Evolutionary conservation across 2,113 vertebrate species (phyloP).

Genomic region (Protobothrops mucrosquamatus): DNA sequence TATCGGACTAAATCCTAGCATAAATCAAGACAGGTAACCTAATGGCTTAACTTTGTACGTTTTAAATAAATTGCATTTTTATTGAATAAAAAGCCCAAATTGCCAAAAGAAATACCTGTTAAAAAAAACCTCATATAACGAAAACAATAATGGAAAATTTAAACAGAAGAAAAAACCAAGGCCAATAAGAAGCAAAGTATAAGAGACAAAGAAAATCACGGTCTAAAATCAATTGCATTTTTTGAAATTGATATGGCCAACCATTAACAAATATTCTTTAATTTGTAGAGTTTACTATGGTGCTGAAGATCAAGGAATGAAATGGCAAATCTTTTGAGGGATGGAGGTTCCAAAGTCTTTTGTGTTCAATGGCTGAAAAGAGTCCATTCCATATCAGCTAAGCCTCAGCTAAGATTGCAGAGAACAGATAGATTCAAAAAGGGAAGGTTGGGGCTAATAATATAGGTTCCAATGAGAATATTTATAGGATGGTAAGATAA

Average conservation of each 20-base stretch:
- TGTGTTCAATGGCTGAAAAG: neutral
- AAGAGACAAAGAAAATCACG: neutral
- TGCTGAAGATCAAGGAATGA: neutral
- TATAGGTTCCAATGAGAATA: neutral
- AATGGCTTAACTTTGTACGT: neutral
- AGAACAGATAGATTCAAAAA: neutral
- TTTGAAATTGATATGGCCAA: neutral
- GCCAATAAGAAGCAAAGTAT: neutral
- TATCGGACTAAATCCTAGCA: neutral
- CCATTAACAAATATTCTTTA: neutral
- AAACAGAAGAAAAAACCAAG: neutral
- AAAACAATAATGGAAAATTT: neutral
- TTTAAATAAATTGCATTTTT: neutral
- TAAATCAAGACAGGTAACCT: neutral
- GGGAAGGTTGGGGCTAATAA: neutral
- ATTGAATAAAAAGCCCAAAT: neutral
- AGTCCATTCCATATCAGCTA: neutral
- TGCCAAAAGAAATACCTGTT: neutral
- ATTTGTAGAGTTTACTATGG: neutral
- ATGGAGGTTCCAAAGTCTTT: neutral
- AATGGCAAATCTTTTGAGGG: neutral
- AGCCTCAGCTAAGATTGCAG: neutral
- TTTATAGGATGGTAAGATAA: neutral
- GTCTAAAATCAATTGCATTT: neutral
- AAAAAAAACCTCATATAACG: neutral